These are phyloP conservation scores for Clanis bilineata DNA, from an alignment of 2,888 invertebrate species.

Conservation along the genomic window DNA sequence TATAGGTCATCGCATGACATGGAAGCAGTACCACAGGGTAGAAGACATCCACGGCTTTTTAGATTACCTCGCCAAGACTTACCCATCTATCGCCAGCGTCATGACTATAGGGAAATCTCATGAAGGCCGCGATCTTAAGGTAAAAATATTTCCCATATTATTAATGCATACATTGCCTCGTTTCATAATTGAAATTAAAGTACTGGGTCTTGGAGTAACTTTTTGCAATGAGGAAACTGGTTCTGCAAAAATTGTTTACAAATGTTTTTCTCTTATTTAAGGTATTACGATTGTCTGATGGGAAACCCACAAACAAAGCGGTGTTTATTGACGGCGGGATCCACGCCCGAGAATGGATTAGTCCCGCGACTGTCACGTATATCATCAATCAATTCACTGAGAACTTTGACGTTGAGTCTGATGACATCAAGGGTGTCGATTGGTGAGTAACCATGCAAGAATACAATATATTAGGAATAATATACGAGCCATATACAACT, in stretches of 20 bases:
- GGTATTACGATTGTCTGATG: constrained; percentile 85
- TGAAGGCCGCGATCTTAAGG: constrained; percentile 88
- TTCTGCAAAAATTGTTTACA: not conserved
- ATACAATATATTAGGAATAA: no score
- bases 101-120: constrained; percentile 89
- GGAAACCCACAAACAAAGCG: constrained; percentile 84
- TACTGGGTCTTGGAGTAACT: no score
- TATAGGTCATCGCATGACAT: constrained; percentile 84
- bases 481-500: no score
- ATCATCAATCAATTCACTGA: constrained; percentile 89
- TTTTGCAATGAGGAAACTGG: not conserved
- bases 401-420: constrained; percentile 86
- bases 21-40: constrained; percentile 90
- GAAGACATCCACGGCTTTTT: constrained; percentile 89
- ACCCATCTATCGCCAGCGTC: constrained; percentile 87
- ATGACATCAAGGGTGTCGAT: constrained; percentile 71
- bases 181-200: no score
- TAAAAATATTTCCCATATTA: constrained; percentile 43
- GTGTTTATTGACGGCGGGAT: constrained; percentile 92
- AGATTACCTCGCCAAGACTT: constrained; percentile 89
- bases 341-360: constrained; percentile 96
- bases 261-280: not conserved
- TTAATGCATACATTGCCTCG: no score
- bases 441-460: constrained; percentile 50
- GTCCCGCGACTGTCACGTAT: constrained; percentile 90